Base-by-base conservation (phyloP, 2,888 invertebrate species). In the Meiosimyza decipiens region DNA sequence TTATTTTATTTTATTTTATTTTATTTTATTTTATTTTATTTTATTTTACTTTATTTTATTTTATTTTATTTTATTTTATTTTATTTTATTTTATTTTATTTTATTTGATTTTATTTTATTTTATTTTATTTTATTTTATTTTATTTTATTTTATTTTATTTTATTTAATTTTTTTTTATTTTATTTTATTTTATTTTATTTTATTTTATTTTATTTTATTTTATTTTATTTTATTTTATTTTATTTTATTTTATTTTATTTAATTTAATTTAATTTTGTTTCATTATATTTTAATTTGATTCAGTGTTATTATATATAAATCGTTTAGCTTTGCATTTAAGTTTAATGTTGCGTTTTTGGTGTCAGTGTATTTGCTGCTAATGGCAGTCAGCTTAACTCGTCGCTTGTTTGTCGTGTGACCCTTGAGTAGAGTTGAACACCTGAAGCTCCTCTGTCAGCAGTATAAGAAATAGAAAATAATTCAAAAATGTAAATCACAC, bases 161-260 rank as follows among this genome's bases (percentile, higher is more conserved):
- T 52, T 65, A 71, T 57, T 55, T 51, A 64, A 71, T 57, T 64
- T 51, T 64, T 59, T 50, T 50, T 51, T 71, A 71, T 57, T 57
- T 52, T 71, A 57, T 57, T 57, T 51, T 71, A 71, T 59, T 65
- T 47, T 59, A 64, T 57, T 57, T 51, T 71, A 71, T 59, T 66
- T 54, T 50, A 71, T 52, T 66, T 54, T 57, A 71, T 59, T 54
- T 47, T 57, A 65, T 51, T 71, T 54, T 57, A 64, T 51, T 63
- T 54, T 57, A 71, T 59, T 63, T 54, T 57, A 71, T 59, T 65
- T 54, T 57, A 71, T 59, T 65, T 54, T 71, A 64, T 49, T 47
- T 47, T 71, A 57, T 57, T 63, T 49, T 57, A 71, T 50, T 65
- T 51, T 71, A 64, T 51, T 54, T 52, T 50, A 71, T 51, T 63